Percentiles rank a stretch among this genome's conserved stretches.
phyloP scores from a whole-genome alignment of 2,113 vertebrate species.

The Columba livia region DNA sequence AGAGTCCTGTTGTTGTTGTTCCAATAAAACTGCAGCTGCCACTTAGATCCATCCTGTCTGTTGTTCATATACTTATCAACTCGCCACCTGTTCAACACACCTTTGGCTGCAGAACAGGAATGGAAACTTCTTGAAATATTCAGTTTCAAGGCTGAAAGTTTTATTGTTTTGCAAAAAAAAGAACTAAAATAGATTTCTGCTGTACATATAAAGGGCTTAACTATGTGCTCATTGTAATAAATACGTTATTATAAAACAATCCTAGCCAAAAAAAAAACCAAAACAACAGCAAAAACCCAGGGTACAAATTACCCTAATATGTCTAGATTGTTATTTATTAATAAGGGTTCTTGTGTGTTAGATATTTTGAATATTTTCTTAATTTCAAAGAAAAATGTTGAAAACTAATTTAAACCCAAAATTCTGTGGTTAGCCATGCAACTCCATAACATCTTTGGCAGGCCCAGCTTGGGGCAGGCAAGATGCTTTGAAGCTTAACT shows the following conservation, averaged over 20 bases:
- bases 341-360: background rate
- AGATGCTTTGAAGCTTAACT: background rate
- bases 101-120: conserved; percentile 27
- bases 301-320: background rate
- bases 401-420: background rate
- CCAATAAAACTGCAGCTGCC: background rate
- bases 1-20: background rate
- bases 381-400: background rate
- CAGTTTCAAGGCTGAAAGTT: background rate
- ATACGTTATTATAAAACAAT: background rate
- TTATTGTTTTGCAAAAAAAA: background rate
- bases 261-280: background rate
- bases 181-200: background rate
- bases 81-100: conserved; percentile 9
- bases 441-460: background rate
- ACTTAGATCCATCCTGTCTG: background rate
- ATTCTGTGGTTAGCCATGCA: background rate
- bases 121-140: background rate
- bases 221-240: background rate
- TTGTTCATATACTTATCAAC: background rate
- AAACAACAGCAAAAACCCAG: background rate
- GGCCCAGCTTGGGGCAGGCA: background rate
- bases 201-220: background rate
- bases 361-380: background rate
- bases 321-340: background rate